Base-by-base conservation (phyloP, 92 coral and sea anemone species). In the Chrysogorgia sp. region DNA sequence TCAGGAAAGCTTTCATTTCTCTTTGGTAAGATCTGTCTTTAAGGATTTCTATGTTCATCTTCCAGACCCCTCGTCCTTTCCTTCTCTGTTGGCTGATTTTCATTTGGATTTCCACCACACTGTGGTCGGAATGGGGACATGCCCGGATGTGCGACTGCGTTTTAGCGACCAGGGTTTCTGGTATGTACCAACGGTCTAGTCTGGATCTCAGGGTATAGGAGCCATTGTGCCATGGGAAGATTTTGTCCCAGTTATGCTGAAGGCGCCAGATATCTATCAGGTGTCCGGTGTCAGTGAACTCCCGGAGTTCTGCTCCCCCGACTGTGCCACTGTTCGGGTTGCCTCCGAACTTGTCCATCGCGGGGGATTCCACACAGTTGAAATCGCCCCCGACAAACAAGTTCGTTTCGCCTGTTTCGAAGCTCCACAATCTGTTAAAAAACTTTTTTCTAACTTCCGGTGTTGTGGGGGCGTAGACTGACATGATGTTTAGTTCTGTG, bases 91-190 rank as follows among this genome's bases (percentile, higher is more conserved):
- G 10, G 4, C 3, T 1, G 0, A 7, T 4, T 14, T 32, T 34
- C 0, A 35, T 6, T 2, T 1, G 1, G 5, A 64, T 20, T 2
- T 19, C 8, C 0, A 61, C 65, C 22, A 0, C 58, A 10, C 70
- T 77, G 9, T 84, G 88, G 56, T 84, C 84, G 0, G 87, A 84
- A 20, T 58, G 24, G 7, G 13, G 20, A 31, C 84, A 77, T 0
- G 88, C 84, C 0, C 14, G 0, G 7, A 81, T 58, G 28, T 63
- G 70, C 5, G 14, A 3, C 0, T 15, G 7, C 0, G 19, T 17
- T 6, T 1, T 15, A 0, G 69, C 0, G 15, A 3, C 20, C 0
- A 50, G 7, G 0, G 21, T 1, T 0, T 17, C 14, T 1, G 84
- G 68, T 0, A 74, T 0, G 9, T 30, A 41, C 76, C 63, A 82